A percentile compares a stretch with the other conserved stretches of the same genome.
phyloP scores from a whole-genome alignment of 2,888 invertebrate species.

The Timema cristinae region DNA sequence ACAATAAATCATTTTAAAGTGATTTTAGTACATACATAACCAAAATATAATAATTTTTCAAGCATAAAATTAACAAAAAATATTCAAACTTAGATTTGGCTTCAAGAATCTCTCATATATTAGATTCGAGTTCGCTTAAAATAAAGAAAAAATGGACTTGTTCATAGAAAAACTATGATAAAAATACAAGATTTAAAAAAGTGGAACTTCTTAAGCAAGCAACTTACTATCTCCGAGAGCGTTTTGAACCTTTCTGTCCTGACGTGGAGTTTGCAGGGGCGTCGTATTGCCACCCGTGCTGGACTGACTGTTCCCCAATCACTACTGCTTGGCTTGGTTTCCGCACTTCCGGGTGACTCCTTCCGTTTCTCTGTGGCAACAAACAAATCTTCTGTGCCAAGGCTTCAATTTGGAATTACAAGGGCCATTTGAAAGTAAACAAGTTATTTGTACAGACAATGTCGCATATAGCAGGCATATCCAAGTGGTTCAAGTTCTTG shows the following conservation, averaged over 20 bases:
- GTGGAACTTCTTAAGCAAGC: not conserved
- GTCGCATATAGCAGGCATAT: not conserved
- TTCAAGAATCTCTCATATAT: too few relatives aligned
- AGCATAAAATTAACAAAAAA: too few relatives aligned
- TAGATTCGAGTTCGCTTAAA: too few relatives aligned
- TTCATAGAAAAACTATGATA: too few relatives aligned
- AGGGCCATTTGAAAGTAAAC: not conserved
- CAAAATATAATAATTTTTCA: too few relatives aligned
- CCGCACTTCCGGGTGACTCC: conserved; percentile 60
- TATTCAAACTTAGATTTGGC: too few relatives aligned
- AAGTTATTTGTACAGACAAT: conserved; percentile 1
- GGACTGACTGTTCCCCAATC: conserved; percentile 46
- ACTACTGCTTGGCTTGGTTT: conserved; percentile 58
- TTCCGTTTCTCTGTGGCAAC: conserved; percentile 69
- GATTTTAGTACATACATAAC: too few relatives aligned
- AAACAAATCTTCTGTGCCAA: not conserved
- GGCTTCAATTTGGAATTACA: not conserved
- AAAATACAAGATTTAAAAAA: too few relatives aligned
- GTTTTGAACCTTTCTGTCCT: conserved; percentile 56
- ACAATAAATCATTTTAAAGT: too few relatives aligned
- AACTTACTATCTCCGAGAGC: conserved; percentile 76
- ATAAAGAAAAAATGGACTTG: too few relatives aligned
- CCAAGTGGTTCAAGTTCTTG: too few relatives aligned
- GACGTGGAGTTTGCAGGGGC: conserved; percentile 54
- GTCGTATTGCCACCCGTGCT: conserved; percentile 46